Evolutionary conservation across 1,140 invertebrate species (phyloP), one percentile per base, ranked within the genome.

Genomic region (Melitaea cinxia): DNA sequence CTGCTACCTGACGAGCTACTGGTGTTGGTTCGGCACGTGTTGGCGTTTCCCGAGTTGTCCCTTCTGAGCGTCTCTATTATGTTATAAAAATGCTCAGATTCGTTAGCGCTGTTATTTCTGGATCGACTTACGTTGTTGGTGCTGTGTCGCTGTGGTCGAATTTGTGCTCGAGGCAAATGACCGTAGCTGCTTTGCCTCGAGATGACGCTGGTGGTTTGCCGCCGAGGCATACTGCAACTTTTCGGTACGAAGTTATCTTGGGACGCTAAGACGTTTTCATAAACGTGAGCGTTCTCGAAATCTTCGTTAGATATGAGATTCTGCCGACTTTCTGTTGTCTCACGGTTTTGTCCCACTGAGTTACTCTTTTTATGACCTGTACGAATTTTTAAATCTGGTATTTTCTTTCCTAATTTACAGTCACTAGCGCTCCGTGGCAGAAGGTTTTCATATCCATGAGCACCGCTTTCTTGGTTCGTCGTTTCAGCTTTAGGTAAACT

Each of bases 281-380:
- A 92, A 24, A 91, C 84, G 68, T 92, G 91, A 9, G 82, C 75
- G 65, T 77, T 81, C 24, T 86, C 84, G 28, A 70, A 68, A 58
- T 92, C 88, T 42, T 92, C 89, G 7, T 83, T 85, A 4, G 77
- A 67, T 53, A 91, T 88, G 14, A 92, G 78, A 58, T 92, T 92
- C 64, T 92, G 91, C 24, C 86, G 80, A 58, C 91, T 92, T 37
- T 91, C 91, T 0, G 82, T 89, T 0, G 90, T 85, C 21, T 85
- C 83, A 12, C 83, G 82, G 57, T 73, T 81, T 54, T 91, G 91
- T 5, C 85, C 89, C 23, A 91, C 83, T 0, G 91, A 92, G 65
- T 86, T 90, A 59, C 91, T 92, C 71, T 91, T 91, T 53, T 84
- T 88, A 65, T 91, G 91, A 6, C 84, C 85, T 24, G 54, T 56